Evolutionary conservation across 2,797 vertebrate species (phyloP).

Genomic region (Ispidina lecontei): DNA sequence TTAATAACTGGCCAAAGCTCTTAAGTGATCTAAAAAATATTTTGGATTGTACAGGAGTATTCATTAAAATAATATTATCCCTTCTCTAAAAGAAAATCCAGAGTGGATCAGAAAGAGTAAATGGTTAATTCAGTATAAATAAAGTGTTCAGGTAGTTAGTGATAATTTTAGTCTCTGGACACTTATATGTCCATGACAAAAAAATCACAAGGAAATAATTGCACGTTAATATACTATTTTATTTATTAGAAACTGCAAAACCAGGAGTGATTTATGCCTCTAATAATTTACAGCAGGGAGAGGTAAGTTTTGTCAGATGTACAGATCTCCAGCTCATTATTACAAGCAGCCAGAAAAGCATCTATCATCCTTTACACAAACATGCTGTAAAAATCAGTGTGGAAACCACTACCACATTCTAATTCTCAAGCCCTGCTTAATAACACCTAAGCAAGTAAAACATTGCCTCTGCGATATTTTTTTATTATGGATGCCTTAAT

Average conservation of each 20-base stretch:
- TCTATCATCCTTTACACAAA: not conserved
- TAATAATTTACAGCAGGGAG: not conserved
- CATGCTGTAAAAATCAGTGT: not conserved
- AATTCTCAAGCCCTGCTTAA: not conserved
- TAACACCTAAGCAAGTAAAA: not conserved
- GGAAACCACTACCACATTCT: not conserved
- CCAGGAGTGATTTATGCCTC: not conserved
- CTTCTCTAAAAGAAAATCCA: not conserved
- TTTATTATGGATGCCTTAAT: not conserved
- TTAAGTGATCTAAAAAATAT: not conserved
- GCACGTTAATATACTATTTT: not conserved
- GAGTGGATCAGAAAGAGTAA: not conserved
- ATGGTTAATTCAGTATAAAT: not conserved
- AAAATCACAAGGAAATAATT: not conserved
- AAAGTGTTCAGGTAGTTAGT: not conserved
- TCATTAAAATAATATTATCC: not conserved
- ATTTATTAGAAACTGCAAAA: not conserved
- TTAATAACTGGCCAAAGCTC: not conserved
- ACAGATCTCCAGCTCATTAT: not conserved
- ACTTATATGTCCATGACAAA: not conserved
- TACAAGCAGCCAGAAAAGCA: not conserved
- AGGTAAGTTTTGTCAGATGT: not conserved
- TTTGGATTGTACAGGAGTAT: not conserved
- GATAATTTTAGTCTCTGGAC: not conserved
- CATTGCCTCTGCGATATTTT: slow-evolving; percentile 12